Percentiles rank a stretch among this genome's conserved stretches.
phyloP scores from a whole-genome alignment of 2,797 vertebrate species.

The Arnoldichthys spilopterus region DNA sequence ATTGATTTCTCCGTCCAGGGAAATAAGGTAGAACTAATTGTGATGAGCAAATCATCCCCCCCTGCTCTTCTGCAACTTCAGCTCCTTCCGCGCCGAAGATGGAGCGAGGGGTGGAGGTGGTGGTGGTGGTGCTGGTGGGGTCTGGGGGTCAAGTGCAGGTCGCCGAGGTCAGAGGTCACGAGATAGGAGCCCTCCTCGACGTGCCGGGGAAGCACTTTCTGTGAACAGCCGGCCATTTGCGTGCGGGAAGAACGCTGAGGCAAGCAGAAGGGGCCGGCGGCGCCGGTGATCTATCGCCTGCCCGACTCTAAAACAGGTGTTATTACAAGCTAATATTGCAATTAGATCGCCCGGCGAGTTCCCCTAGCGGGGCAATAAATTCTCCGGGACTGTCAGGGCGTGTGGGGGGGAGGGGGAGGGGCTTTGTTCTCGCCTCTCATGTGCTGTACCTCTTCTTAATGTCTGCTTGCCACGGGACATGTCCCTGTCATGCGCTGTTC shows the following conservation, averaged over 20 bases:
- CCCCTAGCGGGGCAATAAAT: slow-evolving; percentile 74
- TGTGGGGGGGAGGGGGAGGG: slow-evolving; percentile 59
- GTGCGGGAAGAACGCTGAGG: slow-evolving; percentile 67
- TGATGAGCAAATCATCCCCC: slow-evolving; percentile 31
- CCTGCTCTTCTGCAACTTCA: slow-evolving; percentile 21
- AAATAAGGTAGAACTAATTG: slow-evolving; percentile 56
- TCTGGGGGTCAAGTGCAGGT: slow-evolving; percentile 57
- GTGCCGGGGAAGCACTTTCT: slow-evolving; percentile 53
- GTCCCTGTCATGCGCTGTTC: neutral
- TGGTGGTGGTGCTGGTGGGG: no score
- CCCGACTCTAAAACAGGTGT: slow-evolving; percentile 65
- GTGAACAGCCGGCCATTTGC: slow-evolving; percentile 65
- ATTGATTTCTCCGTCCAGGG: slow-evolving; percentile 45
- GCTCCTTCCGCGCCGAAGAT: neutral
- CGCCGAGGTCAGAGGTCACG: slow-evolving; percentile 34
- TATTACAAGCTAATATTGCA: slow-evolving; percentile 82
- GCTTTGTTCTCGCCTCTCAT: slow-evolving; percentile 25
- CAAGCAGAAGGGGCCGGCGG: slow-evolving; percentile 65
- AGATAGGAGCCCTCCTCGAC: slow-evolving; percentile 5
- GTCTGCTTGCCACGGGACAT: neutral
- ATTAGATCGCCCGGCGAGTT: slow-evolving; percentile 76
- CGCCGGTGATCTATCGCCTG: slow-evolving; percentile 65
- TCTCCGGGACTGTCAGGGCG: slow-evolving; percentile 66
- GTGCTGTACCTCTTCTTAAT: slow-evolving; percentile 9
- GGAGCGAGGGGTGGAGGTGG: no score